phyloP scores from a whole-genome alignment of 2,797 vertebrate genomes.

The Corythornis leucogaster region DNA sequence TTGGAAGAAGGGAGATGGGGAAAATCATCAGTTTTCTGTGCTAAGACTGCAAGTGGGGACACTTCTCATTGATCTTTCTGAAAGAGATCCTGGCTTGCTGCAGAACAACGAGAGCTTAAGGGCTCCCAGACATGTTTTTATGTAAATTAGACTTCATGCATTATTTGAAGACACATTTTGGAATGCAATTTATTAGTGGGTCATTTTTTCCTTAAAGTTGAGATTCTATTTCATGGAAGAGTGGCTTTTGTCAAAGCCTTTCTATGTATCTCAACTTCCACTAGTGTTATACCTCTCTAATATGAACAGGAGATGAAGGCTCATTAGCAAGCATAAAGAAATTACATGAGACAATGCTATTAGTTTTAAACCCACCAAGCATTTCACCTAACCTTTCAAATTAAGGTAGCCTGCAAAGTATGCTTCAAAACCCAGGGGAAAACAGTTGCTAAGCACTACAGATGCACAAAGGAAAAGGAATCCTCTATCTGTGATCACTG shows the following conservation, averaged over 20 bases:
- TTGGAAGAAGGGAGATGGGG: background rate
- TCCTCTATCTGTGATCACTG: accelerated
- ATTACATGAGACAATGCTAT: constrained; percentile 40
- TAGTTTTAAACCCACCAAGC: constrained; percentile 15
- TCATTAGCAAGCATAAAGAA: constrained; percentile 55
- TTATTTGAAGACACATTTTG: constrained; percentile 47
- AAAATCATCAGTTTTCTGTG: background rate
- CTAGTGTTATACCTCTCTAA: constrained; percentile 25
- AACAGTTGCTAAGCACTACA: background rate
- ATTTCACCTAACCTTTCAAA: constrained; percentile 30
- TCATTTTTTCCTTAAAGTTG: constrained; percentile 16
- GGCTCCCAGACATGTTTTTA: constrained; percentile 29
- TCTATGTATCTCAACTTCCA: constrained; percentile 40
- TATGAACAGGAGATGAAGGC: constrained; percentile 3
- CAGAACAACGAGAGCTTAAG: background rate
- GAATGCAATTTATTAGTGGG: constrained; percentile 47
- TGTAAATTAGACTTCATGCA: constrained; percentile 27
- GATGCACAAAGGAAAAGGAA: background rate
- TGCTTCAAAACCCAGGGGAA: background rate
- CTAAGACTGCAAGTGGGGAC: background rate
- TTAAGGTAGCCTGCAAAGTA: background rate
- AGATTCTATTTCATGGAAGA: constrained; percentile 55
- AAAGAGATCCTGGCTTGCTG: background rate
- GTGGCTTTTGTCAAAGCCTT: constrained; percentile 46
- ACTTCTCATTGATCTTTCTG: background rate